phyloP scores from a whole-genome alignment of 2,888 invertebrate species.

The Halictus ligatus region DNA sequence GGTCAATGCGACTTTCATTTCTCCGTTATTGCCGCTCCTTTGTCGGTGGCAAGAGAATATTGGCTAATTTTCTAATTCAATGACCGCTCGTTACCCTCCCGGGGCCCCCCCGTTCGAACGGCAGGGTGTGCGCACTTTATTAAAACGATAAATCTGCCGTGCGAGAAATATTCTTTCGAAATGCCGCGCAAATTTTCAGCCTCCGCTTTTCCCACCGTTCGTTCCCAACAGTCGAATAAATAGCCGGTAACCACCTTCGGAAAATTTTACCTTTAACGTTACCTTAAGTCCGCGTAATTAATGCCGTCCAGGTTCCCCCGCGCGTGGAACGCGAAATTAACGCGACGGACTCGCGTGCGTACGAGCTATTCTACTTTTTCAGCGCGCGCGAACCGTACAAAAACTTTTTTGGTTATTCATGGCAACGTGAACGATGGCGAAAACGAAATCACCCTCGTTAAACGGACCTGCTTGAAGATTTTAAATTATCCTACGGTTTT shows the following conservation, averaged over 20 bases:
- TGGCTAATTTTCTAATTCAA: constrained; percentile 4
- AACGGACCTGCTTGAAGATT: not conserved
- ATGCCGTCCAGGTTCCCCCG: not conserved
- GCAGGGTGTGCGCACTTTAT: not conserved
- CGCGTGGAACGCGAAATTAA: not conserved
- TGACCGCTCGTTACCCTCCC: not conserved
- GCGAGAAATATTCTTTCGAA: not conserved
- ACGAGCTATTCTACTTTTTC: not conserved
- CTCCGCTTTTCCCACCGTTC: not conserved
- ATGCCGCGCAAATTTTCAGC: not conserved
- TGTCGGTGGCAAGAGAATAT: not conserved
- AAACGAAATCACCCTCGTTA: not conserved
- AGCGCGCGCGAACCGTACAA: not conserved
- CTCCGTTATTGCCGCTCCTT: not conserved
- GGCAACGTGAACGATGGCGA: not conserved
- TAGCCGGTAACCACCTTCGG: not conserved
- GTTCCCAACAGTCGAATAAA: not conserved
- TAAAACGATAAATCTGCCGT: constrained; percentile 1
- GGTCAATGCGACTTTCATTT: not conserved
- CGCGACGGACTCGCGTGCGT: not conserved
- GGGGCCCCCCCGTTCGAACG: not conserved
- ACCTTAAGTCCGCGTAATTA: not conserved
- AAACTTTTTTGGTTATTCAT: not conserved
- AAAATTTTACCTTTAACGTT: not conserved
- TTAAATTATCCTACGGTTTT: not conserved